Percentiles rank a stretch among this genome's conserved stretches.
phyloP scores from a whole-genome alignment of 1,140 invertebrate species.

The Drosophila lowei region DNA sequence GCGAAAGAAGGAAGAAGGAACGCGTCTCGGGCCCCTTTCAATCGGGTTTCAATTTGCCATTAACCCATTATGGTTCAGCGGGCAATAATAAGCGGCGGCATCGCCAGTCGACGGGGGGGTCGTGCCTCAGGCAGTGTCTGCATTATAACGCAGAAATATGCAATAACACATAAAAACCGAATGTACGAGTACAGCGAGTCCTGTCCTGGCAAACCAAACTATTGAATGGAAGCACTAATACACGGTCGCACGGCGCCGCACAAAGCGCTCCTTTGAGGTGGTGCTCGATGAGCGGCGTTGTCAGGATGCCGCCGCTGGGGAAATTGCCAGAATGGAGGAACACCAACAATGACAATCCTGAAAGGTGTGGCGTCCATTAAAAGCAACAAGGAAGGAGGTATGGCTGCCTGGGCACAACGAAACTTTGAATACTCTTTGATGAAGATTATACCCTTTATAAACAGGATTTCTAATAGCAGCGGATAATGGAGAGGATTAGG shows the following conservation, averaged over 20 bases:
- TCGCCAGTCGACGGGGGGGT: constrained; percentile 2
- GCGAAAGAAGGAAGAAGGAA: no score
- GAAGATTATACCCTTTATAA: no score
- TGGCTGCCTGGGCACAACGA: no score
- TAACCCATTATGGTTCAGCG: constrained; percentile 78
- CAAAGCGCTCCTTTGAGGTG: constrained; percentile 69
- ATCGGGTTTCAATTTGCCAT: constrained; percentile 77
- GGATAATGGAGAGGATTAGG: no score
- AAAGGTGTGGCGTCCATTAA: constrained; percentile 64
- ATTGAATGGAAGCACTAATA: constrained; percentile 70
- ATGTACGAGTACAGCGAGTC: background rate
- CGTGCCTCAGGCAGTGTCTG: constrained; percentile 18
- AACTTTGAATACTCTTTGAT: no score
- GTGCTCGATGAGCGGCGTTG: constrained; percentile 27
- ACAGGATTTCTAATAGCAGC: no score
- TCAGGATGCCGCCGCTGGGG: constrained; percentile 41
- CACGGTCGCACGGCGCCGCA: constrained; percentile 54
- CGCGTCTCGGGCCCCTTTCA: constrained; percentile 49
- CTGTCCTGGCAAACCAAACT: constrained; percentile 51
- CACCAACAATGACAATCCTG: constrained; percentile 37
- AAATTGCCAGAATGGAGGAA: constrained; percentile 47
- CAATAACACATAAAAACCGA: constrained; percentile 75
- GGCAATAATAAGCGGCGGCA: constrained; percentile 66
- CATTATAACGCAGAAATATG: constrained; percentile 62
- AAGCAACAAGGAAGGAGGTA: constrained; percentile 17